Base-by-base conservation (phyloP, 2,797 vertebrate genomes). In the Acanthornis magna region DNA sequence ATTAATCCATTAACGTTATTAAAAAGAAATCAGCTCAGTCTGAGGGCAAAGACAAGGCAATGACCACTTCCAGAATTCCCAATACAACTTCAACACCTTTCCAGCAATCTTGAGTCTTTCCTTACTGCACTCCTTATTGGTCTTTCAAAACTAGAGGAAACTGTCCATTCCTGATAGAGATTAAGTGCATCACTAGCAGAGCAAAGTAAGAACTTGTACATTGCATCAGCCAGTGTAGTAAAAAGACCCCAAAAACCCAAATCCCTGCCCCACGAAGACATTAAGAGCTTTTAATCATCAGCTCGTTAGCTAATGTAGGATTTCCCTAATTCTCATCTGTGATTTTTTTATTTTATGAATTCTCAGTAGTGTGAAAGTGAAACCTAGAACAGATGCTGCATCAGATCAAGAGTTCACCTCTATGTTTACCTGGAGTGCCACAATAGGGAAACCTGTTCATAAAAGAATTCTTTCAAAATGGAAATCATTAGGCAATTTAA, bases 261-360 rank as follows among this genome's bases (percentile, higher is more conserved):
- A 67, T 32, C 40, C 27, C 61, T 27, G 12, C 47, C 10, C 23
- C 63, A 47, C 11, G 40, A 68, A 47, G 29, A 53, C 36, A 73
- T 25, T n/a, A 82, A 77, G 68, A 89, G 23, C 16, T 89, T 92
- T 92, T 78, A 83, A 62, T 85, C 42, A 80, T 29, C 72, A 83
- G 25, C n/a, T 85, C 42, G 30, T 85, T 80, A 92, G 50, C 25
- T 53, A 65, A 29, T 63, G 67, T 23, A 88, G 43, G 23, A 61
- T 65, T 91, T 81, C 23, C 45, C 34, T 75, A 88, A 61, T 72
- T 65, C 43, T 92, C 43, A 43, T 22, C 61, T 42, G 10, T 40
- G 6, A 70, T 47, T 51, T 88, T 77, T 78, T 89, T 68, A 50
- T 74, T 68, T 77, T 60, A 77, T 58, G 67, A 68, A 68, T 63